phyloP scores from a whole-genome alignment of 2,797 vertebrate species.

The Pelochelys cantorii region DNA sequence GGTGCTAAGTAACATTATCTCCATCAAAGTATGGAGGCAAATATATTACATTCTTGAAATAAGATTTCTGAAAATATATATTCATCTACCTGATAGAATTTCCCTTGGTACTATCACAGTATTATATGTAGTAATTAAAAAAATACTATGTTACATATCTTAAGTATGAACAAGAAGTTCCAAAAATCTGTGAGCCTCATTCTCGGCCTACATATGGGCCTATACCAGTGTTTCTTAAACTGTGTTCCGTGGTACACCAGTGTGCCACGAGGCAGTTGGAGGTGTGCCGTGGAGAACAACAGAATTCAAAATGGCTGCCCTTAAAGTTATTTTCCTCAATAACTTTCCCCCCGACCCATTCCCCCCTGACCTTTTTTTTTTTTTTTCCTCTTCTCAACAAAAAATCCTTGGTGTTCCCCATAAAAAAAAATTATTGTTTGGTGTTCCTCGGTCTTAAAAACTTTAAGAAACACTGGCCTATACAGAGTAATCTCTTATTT shows the following conservation, averaged over 20 bases:
- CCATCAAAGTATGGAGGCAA: constrained; percentile 10
- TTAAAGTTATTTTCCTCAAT: too few species aligned
- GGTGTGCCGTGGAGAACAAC: too few species aligned
- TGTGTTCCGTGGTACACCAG: too few species aligned
- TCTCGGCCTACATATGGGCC: accelerated
- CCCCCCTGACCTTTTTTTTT: too few species aligned
- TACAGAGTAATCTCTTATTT: not conserved
- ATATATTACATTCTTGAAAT: not conserved
- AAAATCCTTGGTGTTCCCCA: too few species aligned
- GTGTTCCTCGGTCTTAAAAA: too few species aligned
- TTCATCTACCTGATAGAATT: not conserved
- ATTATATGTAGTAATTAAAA: not conserved
- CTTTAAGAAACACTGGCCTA: not conserved
- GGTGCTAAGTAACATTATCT: not conserved
- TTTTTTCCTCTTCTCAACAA: too few species aligned
- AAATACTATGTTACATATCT: not conserved
- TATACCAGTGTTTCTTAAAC: too few species aligned
- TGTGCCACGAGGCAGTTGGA: too few species aligned
- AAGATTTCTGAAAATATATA: not conserved
- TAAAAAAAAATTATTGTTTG: too few species aligned
- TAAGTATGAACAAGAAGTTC: not conserved
- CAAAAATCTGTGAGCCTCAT: not conserved
- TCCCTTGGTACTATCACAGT: not conserved
- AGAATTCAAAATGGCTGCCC: too few species aligned
- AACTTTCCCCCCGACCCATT: too few species aligned